Evolutionary conservation across 2,113 vertebrate genomes (phyloP).

Genomic region (Cyanistes caeruleus): DNA sequence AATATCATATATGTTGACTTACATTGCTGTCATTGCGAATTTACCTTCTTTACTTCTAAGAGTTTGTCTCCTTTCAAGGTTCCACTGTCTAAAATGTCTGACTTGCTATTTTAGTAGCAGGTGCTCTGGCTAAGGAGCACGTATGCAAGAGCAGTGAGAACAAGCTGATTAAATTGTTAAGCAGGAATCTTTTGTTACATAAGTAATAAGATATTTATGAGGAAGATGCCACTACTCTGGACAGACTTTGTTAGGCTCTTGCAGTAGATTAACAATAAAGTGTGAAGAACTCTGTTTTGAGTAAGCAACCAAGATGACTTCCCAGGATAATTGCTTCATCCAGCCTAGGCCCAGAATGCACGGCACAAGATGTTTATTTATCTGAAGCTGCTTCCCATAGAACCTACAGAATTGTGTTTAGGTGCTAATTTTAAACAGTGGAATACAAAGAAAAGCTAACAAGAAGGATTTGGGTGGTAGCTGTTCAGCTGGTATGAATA

Average conservation of each 20-base stretch:
- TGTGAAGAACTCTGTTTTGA: neutral
- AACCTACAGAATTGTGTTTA: neutral
- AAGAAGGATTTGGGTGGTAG: neutral
- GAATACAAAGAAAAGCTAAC: slow-evolving; percentile 18
- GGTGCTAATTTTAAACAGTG: slow-evolving; percentile 6
- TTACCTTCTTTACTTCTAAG: neutral
- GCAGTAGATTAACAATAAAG: neutral
- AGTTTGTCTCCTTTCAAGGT: neutral
- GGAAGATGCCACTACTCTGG: neutral
- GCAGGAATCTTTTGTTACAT: neutral
- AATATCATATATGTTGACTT: neutral
- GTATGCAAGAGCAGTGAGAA: neutral
- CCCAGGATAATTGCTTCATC: neutral
- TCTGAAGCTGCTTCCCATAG: neutral
- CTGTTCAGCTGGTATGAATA: neutral
- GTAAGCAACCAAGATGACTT: neutral
- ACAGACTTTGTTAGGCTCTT: neutral
- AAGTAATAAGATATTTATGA: neutral
- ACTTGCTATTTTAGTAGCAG: neutral
- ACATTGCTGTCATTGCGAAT: neutral
- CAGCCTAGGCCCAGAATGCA: neutral
- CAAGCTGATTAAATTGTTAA: neutral
- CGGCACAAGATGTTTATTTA: neutral
- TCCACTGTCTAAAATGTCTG: neutral
- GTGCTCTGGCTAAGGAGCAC: neutral